Conservation (phyloP, 2,113 vertebrate species). For the Oreochromis aureus region DNA sequence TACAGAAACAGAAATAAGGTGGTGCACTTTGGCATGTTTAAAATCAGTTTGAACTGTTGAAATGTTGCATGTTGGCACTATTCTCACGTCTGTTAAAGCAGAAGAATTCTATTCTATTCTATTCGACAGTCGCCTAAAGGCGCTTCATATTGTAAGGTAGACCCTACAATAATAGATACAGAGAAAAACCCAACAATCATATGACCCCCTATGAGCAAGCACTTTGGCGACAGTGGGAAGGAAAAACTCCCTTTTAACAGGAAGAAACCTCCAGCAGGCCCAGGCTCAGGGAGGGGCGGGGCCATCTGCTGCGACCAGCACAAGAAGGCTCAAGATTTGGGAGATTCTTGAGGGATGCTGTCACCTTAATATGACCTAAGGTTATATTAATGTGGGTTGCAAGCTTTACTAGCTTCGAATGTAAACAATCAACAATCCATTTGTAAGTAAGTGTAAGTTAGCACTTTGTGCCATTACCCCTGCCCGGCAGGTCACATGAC, state of each 20-base stretch:
- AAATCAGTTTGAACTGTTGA: fast-evolving
- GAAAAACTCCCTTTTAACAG: no score
- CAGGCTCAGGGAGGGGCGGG: no score
- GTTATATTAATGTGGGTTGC: fast-evolving
- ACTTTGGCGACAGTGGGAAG: no score
- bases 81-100: not conserved
- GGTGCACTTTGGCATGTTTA: not conserved
- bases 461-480: not conserved
- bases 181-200: no score
- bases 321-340: not conserved
- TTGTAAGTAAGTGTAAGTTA: not conserved
- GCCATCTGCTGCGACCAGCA: fast-evolving
- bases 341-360: not conserved
- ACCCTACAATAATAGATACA: no score
- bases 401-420: not conserved
- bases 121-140: not conserved
- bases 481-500: not conserved
- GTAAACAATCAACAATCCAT: not conserved
- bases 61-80: not conserved
- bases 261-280: no score
- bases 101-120: not conserved
- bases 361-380: not conserved
- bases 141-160: fast-evolving
- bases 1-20: fast-evolving
- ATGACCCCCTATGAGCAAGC: no score